Evolutionary conservation across 1,140 invertebrate genomes (phyloP).

Genomic region (Thaumetopoea pityocampa): DNA sequence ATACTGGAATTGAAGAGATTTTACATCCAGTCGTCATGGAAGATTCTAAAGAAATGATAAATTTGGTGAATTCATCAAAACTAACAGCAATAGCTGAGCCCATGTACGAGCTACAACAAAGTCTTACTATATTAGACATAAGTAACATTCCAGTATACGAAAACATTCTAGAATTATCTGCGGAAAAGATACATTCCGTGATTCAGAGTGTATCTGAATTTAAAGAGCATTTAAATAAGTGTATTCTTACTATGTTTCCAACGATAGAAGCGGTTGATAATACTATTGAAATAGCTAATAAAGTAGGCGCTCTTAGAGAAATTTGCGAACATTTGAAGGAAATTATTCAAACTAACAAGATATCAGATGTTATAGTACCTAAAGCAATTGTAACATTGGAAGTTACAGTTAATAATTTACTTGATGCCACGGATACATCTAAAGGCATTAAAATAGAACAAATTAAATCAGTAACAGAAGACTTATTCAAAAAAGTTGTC

Average conservation of each 20-base stretch:
- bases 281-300: conserved; percentile 40
- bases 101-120: conserved; percentile 57
- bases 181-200: conserved; percentile 43
- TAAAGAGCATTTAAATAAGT: conserved; percentile 45
- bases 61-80: conserved; percentile 30
- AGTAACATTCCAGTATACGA: conserved; percentile 52
- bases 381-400: conserved; percentile 24
- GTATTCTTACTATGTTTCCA: conserved; percentile 35
- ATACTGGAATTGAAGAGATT: conserved; percentile 55
- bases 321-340: conserved; percentile 37
- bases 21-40: conserved; percentile 48
- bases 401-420: conserved; percentile 28
- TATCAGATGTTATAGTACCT: conserved; percentile 5
- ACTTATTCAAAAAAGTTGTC: conserved; percentile 34
- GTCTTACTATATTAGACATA: conserved; percentile 48
- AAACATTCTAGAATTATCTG: conserved; percentile 42
- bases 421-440: conserved; percentile 32
- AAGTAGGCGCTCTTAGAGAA: conserved; percentile 31
- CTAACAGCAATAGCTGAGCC: conserved; percentile 61
- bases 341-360: conserved; percentile 25
- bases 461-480: conserved; percentile 38
- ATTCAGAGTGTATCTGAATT: conserved; percentile 38
- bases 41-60: conserved; percentile 29
- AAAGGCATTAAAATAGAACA: conserved; percentile 35
- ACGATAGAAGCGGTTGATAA: conserved; percentile 36